phyloP scores from a whole-genome alignment of 1,140 invertebrate species.

The Phocides pigmalion region DNA sequence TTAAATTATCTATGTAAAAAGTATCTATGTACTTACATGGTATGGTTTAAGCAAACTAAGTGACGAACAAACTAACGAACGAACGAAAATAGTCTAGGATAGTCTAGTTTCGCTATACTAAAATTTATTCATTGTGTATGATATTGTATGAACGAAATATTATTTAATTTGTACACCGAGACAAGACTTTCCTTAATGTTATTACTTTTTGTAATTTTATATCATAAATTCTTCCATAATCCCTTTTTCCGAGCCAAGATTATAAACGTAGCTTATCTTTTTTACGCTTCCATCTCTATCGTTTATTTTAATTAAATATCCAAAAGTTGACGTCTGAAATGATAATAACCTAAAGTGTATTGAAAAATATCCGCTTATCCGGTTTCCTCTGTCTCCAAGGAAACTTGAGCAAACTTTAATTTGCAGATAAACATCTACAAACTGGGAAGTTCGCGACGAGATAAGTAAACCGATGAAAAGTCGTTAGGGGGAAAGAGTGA shows the following conservation, averaged over 20 bases:
- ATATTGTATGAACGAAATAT: too few species aligned
- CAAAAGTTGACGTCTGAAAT: conserved; percentile 26
- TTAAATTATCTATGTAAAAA: too few species aligned
- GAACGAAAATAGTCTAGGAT: too few species aligned
- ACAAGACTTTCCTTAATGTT: neutral
- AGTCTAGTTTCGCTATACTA: too few species aligned
- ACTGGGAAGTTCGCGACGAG: conserved; percentile 63
- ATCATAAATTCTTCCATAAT: conserved; percentile 4
- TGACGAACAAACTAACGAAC: too few species aligned
- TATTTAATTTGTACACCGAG: too few species aligned
- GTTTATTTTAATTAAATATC: conserved; percentile 26
- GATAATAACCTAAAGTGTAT: conserved; percentile 36
- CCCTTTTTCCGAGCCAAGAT: neutral
- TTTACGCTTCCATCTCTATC: conserved; percentile 16
- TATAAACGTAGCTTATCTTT: conserved; percentile 12
- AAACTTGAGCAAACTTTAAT: conserved; percentile 73
- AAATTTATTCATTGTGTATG: too few species aligned
- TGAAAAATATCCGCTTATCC: conserved; percentile 39
- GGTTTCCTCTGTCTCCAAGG: conserved; percentile 45
- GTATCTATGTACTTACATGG: too few species aligned
- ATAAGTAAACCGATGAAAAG: conserved; percentile 68
- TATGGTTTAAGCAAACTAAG: too few species aligned
- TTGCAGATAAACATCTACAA: conserved; percentile 71
- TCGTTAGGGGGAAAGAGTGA: conserved; percentile 69
- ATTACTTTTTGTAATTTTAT: neutral